Conservation (phyloP, 2,797 vertebrate genomes). For the Taenioides sp. region DNA sequence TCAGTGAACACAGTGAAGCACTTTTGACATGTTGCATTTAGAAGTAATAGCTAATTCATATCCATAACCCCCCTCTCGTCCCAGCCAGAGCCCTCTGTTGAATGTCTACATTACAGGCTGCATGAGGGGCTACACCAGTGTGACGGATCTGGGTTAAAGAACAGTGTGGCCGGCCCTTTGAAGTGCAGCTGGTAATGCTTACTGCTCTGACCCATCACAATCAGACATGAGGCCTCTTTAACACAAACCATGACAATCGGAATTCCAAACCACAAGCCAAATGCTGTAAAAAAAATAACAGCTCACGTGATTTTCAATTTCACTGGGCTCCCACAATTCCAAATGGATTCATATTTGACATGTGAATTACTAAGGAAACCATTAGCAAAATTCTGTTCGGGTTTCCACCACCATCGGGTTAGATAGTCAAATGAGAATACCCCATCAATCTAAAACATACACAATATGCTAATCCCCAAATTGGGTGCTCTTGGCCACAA, state of each 20-base stretch:
- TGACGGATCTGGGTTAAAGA: conserved; percentile 71
- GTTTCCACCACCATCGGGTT: background rate
- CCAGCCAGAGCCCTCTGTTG: conserved; percentile 57
- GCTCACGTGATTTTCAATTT: conserved; percentile 48
- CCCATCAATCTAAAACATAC: background rate
- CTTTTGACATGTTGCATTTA: conserved; percentile 44
- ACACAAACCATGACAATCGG: conserved; percentile 69
- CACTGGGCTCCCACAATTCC: conserved; percentile 30
- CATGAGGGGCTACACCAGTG: conserved; percentile 57
- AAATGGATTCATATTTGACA: conserved; percentile 34
- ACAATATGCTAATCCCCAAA: background rate
- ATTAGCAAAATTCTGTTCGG: conserved; percentile 2
- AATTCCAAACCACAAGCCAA: conserved; percentile 76
- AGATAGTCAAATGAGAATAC: background rate
- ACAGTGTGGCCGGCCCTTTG: conserved; percentile 65
- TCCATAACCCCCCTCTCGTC: conserved; percentile 55
- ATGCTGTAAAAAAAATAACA: conserved; percentile 68
- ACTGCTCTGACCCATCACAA: conserved; percentile 64
- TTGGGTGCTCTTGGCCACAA: background rate
- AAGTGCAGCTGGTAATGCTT: conserved; percentile 77
- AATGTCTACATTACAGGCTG: conserved; percentile 70
- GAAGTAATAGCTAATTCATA: conserved; percentile 49
- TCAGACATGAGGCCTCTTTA: conserved; percentile 62
- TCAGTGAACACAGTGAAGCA: background rate
- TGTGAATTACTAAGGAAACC: conserved; percentile 46